These are phyloP conservation scores for Lysandra bellargus DNA, from an alignment of 2,888 invertebrate species.

Conservation along the genomic window DNA sequence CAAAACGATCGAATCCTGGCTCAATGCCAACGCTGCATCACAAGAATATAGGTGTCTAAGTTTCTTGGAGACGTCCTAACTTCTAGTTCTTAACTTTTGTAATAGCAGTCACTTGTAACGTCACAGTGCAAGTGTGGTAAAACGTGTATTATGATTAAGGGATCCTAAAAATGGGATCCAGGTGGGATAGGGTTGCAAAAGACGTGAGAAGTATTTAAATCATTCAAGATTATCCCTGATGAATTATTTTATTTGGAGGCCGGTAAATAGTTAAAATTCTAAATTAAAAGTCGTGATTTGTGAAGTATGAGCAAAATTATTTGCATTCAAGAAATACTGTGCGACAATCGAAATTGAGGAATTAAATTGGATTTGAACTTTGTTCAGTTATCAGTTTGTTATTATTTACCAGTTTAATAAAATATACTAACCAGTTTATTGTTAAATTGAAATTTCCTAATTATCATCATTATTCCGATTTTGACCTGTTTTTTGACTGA, in stretches of 20 bases:
- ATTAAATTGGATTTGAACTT: background rate
- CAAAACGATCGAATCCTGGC: constrained; percentile 14
- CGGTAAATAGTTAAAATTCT: background rate
- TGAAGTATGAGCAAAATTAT: too few relatives aligned
- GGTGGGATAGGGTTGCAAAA: background rate
- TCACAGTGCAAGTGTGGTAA: background rate
- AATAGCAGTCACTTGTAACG: background rate
- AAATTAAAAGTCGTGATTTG: too few relatives aligned
- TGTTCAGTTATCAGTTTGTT: too few relatives aligned
- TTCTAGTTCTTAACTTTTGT: background rate
- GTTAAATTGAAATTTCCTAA: background rate
- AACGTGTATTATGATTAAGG: too few relatives aligned
- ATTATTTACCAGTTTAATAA: too few relatives aligned
- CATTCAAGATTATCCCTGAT: background rate
- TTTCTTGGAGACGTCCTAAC: constrained; percentile 10
- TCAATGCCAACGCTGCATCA: background rate
- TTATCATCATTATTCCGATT: background rate
- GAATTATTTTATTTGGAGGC: background rate
- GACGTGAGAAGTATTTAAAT: background rate
- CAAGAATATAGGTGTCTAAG: background rate
- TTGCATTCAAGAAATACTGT: too few relatives aligned
- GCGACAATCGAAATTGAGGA: too few relatives aligned
- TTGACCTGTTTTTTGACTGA: background rate
- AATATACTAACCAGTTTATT: background rate
- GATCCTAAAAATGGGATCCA: background rate